Evolutionary conservation across 2,888 invertebrate species (phyloP).

Genomic region (Endotricha flammealis): DNA sequence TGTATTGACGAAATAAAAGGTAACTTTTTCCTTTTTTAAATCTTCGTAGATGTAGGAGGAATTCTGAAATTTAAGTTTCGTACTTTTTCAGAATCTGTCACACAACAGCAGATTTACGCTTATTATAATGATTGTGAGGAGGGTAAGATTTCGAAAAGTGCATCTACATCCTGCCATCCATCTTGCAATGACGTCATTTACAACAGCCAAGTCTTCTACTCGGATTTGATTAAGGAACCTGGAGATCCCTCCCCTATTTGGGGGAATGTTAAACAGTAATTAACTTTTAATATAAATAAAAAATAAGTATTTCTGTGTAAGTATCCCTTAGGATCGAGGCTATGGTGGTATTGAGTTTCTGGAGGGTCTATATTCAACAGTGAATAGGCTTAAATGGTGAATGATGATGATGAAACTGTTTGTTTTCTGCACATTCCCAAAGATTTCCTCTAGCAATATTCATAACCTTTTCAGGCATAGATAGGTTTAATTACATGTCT

Average conservation of each 20-base stretch:
- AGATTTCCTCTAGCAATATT: too few species aligned
- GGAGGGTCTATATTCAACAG: too few species aligned
- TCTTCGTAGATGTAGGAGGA: too few species aligned
- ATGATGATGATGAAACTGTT: too few species aligned
- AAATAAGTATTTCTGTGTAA: background rate
- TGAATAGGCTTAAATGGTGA: too few species aligned
- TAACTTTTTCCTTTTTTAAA: too few species aligned
- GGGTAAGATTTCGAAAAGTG: conserved; percentile 31
- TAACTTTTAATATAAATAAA: conserved; percentile 1
- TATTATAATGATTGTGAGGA: conserved; percentile 62
- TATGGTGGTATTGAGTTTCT: too few species aligned
- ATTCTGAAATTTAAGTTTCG: too few species aligned
- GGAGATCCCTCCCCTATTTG: conserved; percentile 32
- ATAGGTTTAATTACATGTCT: too few species aligned
- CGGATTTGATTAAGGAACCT: conserved; percentile 47
- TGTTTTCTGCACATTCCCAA: too few species aligned
- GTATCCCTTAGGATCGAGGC: background rate
- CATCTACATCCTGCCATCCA: conserved; percentile 55
- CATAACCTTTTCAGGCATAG: too few species aligned
- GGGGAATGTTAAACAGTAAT: conserved; percentile 39
- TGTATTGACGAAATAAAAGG: conserved; percentile 55
- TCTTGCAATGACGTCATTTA: conserved; percentile 66
- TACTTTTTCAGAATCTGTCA: too few species aligned
- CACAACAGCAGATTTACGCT: conserved; percentile 54
- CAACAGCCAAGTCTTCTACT: conserved; percentile 65